Evolutionary conservation across 2,797 vertebrate species (phyloP).

Genomic region (Periparus ater): DNA sequence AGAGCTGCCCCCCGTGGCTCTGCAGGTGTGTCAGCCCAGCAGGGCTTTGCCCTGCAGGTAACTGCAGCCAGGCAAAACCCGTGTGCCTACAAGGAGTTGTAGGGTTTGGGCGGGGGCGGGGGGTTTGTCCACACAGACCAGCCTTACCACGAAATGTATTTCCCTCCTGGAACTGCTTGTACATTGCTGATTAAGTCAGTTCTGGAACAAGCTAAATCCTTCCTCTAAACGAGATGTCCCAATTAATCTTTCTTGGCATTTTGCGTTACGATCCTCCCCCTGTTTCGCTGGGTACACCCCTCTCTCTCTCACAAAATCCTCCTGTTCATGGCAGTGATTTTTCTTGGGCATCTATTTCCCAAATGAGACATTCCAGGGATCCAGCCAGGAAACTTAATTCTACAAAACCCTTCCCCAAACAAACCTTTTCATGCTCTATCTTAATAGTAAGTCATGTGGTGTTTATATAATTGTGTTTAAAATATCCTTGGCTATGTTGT

Average conservation of each 20-base stretch:
- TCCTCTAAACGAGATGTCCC: neutral
- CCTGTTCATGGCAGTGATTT: neutral
- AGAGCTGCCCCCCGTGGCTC: neutral
- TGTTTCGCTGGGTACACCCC: neutral
- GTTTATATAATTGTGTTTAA: constrained; percentile 66
- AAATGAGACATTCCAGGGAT: constrained; percentile 22
- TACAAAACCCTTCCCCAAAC: constrained; percentile 5
- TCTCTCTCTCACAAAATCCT: neutral
- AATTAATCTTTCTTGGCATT: neutral
- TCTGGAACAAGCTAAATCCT: neutral
- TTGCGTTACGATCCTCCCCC: neutral
- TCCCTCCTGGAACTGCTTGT: neutral
- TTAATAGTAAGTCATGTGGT: constrained; percentile 22
- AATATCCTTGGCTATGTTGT: constrained; percentile 61
- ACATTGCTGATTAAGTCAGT: neutral
- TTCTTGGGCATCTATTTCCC: constrained; percentile 15
- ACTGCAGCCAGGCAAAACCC: neutral
- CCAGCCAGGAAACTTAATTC: neutral
- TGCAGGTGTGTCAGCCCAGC: neutral
- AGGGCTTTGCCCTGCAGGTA: neutral
- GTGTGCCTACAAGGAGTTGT: neutral
- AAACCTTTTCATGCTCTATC: constrained; percentile 27
- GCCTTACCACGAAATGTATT: neutral
- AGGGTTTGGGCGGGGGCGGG: neutral
- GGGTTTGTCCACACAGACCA: fast-evolving